Base-by-base conservation (phyloP, 2,797 vertebrate genomes). In the Danio kyathit region DNA sequence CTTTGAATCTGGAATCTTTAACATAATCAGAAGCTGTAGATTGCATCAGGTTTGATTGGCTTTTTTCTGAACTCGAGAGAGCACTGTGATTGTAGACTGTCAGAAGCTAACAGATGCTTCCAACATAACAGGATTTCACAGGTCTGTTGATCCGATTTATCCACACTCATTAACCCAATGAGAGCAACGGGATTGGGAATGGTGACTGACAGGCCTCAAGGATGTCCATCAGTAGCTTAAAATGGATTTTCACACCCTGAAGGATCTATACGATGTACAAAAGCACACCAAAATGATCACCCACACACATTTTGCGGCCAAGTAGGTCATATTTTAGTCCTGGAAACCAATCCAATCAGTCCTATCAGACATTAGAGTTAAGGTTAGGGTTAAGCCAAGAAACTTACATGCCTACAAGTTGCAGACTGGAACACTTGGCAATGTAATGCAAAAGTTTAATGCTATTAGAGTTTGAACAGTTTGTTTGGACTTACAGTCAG, bases 81-180 rank as follows among this genome's bases (percentile, higher is more conserved):
- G 41, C 63, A 67, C 1, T 59, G 12, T 14, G 41, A 59, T n/a
- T 16, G 70, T 10, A 60, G 16, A 60, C 76, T 78, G 86, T 87
- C 80, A 85, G 13, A 41, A 85, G 73, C 83, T 46, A 85, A 88
- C 86, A 82, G 88, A 85, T 89, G 80, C 71, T 85, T 82, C 77
- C 79, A 82, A 61, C 16, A 73, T 90, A 89, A 91, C 82, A 84
- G 86, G 88, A 90, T 92, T 92, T 89, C 76, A 85, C 82, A 84
- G 82, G 65, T 79, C 71, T 57, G 48, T 73, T 85, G 76, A 92
- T 91, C 90, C 57, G 73, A 87, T 92, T 90, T 89, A 89, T 67
- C 83, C 54, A 72, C 78, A 83, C 76, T 81, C 81, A 79, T 87
- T 82, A 84, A 84, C 52, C 71, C 73, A 71, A 64, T 79, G 51